A percentile compares a stretch with the other conserved stretches of the same genome.
These are phyloP conservation scores for Orchesellides sinensis DNA, from an alignment of 2,888 invertebrate genomes.

Conservation along the genomic window DNA sequence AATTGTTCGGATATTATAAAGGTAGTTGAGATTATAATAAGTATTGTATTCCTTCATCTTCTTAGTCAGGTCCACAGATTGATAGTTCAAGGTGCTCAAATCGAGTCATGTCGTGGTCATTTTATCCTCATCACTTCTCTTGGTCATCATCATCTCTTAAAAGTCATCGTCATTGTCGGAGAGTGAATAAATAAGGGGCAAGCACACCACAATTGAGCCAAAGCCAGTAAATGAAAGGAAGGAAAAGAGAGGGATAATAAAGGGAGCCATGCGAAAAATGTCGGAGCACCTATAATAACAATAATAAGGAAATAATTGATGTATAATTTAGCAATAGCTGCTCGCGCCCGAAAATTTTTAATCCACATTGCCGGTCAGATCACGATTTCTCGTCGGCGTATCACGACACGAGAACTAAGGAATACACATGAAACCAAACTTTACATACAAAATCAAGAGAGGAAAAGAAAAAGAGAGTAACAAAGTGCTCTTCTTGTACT, in stretches of 20 bases:
- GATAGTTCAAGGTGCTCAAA: constrained; percentile 63
- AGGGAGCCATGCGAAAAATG: constrained; percentile 73
- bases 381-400: constrained; percentile 74
- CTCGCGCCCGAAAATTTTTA: constrained; percentile 75
- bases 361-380: constrained; percentile 74
- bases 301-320: constrained; percentile 75
- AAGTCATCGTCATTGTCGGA: constrained; percentile 56
- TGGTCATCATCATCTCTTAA: constrained; percentile 42
- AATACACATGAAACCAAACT: constrained; percentile 5
- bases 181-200: constrained; percentile 59
- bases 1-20: no score
- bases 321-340: constrained; percentile 75
- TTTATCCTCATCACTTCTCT: constrained; percentile 60
- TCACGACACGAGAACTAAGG: constrained; percentile 69
- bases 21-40: background rate
- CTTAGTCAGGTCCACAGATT: constrained; percentile 35
- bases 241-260: constrained; percentile 66
- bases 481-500: constrained; percentile 21
- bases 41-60: constrained; percentile 25
- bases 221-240: constrained; percentile 54
- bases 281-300: constrained; percentile 73
- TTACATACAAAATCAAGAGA: constrained; percentile 20
- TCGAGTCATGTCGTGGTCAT: constrained; percentile 65
- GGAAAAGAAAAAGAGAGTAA: constrained; percentile 46
- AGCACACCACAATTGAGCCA: constrained; percentile 49